These are phyloP conservation scores for Semnornis frantzii DNA, from an alignment of 2,113 vertebrate genomes.

Conservation along the genomic window DNA sequence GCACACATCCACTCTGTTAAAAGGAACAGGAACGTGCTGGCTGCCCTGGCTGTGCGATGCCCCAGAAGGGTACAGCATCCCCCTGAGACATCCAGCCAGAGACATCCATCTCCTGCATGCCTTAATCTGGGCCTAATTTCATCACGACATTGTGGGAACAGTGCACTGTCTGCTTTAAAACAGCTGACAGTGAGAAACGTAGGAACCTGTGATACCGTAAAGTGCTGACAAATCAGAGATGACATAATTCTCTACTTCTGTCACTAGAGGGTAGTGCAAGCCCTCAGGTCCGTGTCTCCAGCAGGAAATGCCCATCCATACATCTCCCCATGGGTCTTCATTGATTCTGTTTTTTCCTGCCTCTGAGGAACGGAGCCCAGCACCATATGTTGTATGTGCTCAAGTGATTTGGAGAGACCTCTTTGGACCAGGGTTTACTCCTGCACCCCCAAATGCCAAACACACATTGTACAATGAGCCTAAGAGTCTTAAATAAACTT, in stretches of 20 bases:
- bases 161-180: background rate
- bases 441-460: background rate
- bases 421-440: background rate
- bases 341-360: background rate
- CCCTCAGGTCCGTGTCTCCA: background rate
- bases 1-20: background rate
- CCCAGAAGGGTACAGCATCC: background rate
- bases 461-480: background rate
- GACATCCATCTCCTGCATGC: background rate
- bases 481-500: background rate
- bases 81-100: background rate
- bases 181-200: background rate
- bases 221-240: background rate
- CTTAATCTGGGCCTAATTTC: background rate
- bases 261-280: slow-evolving; percentile 68
- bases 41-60: background rate
- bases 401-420: background rate
- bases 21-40: background rate
- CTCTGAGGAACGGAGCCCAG: background rate
- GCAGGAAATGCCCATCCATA: background rate
- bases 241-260: background rate
- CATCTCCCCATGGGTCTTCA: background rate
- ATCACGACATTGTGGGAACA: background rate
- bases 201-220: background rate
- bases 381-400: background rate